Base-by-base conservation (phyloP, 2,888 invertebrate genomes). In the Drosophila limbata region DNA sequence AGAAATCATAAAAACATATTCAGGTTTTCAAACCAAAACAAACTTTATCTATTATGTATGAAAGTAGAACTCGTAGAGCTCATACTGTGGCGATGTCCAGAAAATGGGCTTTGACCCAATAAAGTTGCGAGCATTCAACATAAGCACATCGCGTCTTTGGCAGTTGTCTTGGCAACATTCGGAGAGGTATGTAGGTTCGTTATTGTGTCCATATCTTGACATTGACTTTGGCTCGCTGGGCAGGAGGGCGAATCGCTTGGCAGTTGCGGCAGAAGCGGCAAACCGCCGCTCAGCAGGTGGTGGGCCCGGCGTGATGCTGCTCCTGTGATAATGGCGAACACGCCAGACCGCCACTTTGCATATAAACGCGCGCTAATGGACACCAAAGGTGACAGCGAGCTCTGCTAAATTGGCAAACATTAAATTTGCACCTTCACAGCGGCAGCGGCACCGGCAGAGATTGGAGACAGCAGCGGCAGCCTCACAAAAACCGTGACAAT, bases 311-410 rank as follows among this genome's bases (percentile, higher is more conserved):
- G 82, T 84, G 90, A 89, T 89, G 82, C 77, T 84, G 77, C 79
- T 87, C 75, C 83, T 77, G 84, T 79, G 89, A 88, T 88, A 90
- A 88, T 90, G 90, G 71, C 60, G 60, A 77, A 64, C 80, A 78
- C 68, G 84, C 68, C 77, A 75, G 63, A 76, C 72, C 79, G 75
- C 81, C 87, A 87, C 89, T 88, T 90, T 88, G 90, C 88, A 88
- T 88, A 90, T 83, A 90, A 90, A 90, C 83, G 90, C 87, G 83
- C 85, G 74, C 90, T 90, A 90, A 89, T 88, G 88, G 88, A 88
- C 88, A 88, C 88, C 89, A 84, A 89, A 90, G 88, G 88, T 88
- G 88, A 90, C 90, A 89, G 90, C 83, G 78, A 90, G 84, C 78
- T 68, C 77, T 83, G 77, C 89, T 90, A 90, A 88, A 90, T 88